Evolutionary conservation across 2,113 vertebrate genomes (phyloP).

Genomic region (Corythornis madagascariensis): DNA sequence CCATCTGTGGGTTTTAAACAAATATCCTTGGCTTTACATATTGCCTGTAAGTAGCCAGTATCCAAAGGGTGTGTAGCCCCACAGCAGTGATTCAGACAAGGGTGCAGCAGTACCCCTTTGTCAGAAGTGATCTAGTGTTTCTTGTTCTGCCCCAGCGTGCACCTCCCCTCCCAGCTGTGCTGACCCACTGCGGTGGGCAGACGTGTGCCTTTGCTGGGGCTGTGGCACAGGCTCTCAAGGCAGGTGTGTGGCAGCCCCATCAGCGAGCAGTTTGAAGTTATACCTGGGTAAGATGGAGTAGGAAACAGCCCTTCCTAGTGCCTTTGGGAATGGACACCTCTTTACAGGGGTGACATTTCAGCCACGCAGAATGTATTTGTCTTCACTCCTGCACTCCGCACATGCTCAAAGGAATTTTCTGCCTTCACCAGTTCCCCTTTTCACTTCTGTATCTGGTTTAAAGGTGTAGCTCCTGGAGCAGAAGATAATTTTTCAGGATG

Average conservation of each 20-base stretch:
- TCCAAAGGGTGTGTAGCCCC: conserved; percentile 4
- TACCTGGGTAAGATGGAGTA: not conserved
- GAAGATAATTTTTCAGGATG: not conserved
- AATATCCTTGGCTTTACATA: conserved; percentile 21
- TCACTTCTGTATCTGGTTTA: not conserved
- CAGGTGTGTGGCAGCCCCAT: not conserved
- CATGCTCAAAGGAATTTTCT: not conserved
- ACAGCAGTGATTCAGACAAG: not conserved
- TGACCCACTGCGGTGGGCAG: not conserved
- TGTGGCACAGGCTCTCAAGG: not conserved
- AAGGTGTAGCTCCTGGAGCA: not conserved
- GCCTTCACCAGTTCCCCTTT: rapidly evolving
- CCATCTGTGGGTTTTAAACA: conserved; percentile 53
- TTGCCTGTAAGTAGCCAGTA: not conserved
- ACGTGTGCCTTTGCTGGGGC: not conserved
- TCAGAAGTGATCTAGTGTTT: not conserved
- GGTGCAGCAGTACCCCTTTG: not conserved
- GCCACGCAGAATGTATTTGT: not conserved
- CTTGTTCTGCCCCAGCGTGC: not conserved
- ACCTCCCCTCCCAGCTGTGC: not conserved
- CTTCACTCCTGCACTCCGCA: not conserved
- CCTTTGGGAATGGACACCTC: not conserved
- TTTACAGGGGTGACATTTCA: not conserved
- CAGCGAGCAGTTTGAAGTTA: not conserved
- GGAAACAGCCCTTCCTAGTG: not conserved